Conservation (phyloP, 2,113 vertebrate species). For the Mungos mungo region DNA sequence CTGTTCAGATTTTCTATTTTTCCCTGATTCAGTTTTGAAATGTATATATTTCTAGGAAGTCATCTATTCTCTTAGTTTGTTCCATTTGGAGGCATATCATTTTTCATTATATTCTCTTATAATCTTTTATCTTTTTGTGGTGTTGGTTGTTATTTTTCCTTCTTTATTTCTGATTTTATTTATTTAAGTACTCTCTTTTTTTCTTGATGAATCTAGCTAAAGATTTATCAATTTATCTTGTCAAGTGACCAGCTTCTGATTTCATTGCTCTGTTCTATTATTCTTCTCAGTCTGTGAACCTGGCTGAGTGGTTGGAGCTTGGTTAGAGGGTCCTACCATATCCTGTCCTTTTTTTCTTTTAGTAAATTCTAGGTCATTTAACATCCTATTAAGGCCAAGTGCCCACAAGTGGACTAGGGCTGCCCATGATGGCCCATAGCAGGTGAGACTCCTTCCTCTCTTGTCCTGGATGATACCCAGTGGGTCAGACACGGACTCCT, state of each 20-base stretch:
- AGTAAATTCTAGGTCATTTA: not conserved
- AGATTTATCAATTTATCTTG: not conserved
- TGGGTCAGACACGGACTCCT: not conserved
- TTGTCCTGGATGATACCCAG: not conserved
- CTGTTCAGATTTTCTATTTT: not conserved
- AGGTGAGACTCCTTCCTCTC: not conserved
- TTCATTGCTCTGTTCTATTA: not conserved
- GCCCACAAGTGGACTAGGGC: not conserved
- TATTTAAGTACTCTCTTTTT: not conserved
- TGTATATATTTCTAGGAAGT: not conserved
- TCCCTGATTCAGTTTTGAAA: not conserved
- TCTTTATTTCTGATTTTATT: not conserved
- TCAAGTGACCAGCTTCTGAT: not conserved
- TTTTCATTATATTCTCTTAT: not conserved
- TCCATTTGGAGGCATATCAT: not conserved
- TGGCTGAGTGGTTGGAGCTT: not conserved
- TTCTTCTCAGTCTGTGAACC: not conserved
- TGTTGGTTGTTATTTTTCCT: not conserved
- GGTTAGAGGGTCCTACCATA: not conserved
- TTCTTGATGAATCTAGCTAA: not conserved
- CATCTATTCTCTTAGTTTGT: not conserved
- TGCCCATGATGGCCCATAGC: fast-evolving
- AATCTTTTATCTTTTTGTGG: not conserved
- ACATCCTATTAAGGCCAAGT: not conserved
- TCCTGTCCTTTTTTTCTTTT: not conserved